phyloP scores from a whole-genome alignment of 1,140 invertebrate genomes.

The Zaprionus tsacasi region DNA sequence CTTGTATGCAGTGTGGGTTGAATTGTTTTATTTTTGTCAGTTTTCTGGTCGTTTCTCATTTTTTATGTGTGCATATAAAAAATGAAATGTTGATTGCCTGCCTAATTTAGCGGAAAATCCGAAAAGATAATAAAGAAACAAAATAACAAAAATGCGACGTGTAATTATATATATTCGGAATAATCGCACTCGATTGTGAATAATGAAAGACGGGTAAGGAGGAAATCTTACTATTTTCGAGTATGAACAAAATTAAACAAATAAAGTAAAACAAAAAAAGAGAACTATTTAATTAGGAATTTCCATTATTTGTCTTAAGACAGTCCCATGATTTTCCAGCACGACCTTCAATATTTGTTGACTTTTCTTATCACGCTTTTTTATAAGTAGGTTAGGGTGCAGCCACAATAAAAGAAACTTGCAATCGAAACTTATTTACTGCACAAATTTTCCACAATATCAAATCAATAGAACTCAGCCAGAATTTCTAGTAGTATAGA shows the following conservation, averaged over 20 bases:
- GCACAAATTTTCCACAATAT: constrained; percentile 6
- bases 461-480: neutral
- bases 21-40: constrained; percentile 3
- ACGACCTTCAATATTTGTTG: neutral
- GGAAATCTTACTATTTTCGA: neutral
- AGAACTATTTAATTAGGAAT: neutral
- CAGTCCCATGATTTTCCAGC: neutral
- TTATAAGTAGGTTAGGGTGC: constrained; percentile 1
- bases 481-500: neutral
- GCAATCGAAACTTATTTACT: neutral
- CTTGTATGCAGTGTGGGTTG: neutral
- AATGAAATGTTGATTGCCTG: constrained; percentile 27
- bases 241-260: neutral
- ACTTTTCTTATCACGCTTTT: neutral
- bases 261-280: too few species aligned
- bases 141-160: neutral
- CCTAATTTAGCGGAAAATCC: constrained; percentile 47
- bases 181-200: neutral
- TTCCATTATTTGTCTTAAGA: neutral
- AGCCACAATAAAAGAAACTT: neutral
- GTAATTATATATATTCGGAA: constrained; percentile 1
- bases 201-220: neutral
- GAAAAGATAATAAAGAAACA: constrained; percentile 11
- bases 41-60: constrained; percentile 5
- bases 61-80: constrained; percentile 8